Base-by-base conservation (phyloP, 2,888 invertebrate species). In the Siphlonurus alternatus region DNA sequence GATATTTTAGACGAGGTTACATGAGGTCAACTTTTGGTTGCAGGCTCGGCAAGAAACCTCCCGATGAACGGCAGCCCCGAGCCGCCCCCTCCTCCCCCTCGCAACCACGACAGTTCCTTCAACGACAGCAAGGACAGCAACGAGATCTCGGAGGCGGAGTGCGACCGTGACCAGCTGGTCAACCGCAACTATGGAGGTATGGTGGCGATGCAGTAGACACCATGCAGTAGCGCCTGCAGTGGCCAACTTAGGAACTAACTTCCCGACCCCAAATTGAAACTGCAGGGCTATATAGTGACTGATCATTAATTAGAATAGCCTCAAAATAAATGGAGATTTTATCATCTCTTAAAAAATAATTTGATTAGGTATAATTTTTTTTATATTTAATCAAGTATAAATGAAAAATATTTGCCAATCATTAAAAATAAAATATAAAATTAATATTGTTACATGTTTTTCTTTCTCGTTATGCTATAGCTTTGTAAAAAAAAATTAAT, bases 41-140 rank as follows among this genome's bases (percentile, higher is more conserved):
- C 38, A 73, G 77, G 78, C 66, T 83, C 83, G 22, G 76, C 82
- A 53, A 79, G 82, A 69, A 80, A 84, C 69, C 79, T 83, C 62
- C 82, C 81, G 5, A 76, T 79, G 66, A 79, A 77, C 65, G 78
- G 77, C 69, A 83, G 79, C 73, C 87, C 79, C 76, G 78, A 83
- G 79, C 68, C 83, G 79, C 73, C 84, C 77, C 80, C 92, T 87
- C 69, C 92, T 86, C 71, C 91, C 85, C 73, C 86, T 85, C 74
- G 80, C 74, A 91, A 91, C 77, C 89, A 90, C 72, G 89, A 89
- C 76, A 83, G 83, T 60, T 87, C 86, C 65, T 92, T 92, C 79
- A 93, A 93, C 78, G 93, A 93, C 77, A 91, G 91, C 75, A 93
- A 93, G 80, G 92, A 93, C 76, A 92, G 92, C 77, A 93, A 92